Evolutionary conservation across 2,888 invertebrate genomes (phyloP).

Genomic region (Scrobipalpa atriplicella): DNA sequence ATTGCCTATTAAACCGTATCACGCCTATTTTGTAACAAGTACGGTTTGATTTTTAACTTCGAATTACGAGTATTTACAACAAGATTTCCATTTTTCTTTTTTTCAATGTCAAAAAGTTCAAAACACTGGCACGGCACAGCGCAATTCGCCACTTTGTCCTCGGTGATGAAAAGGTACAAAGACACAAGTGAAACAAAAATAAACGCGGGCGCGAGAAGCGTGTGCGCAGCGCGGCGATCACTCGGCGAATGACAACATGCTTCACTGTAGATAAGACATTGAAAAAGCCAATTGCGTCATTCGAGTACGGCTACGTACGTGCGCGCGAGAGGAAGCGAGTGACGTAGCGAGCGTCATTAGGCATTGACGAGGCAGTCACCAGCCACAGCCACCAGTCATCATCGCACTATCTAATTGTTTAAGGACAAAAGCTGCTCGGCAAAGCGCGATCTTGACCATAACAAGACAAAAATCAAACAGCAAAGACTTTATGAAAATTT

Average conservation of each 20-base stretch:
- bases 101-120: slow-evolving; percentile 71
- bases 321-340: slow-evolving; percentile 71
- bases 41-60: no score
- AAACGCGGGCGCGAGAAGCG: slow-evolving; percentile 57
- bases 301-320: slow-evolving; percentile 76
- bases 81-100: no score
- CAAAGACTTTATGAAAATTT: not conserved
- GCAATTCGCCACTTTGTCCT: slow-evolving; percentile 77
- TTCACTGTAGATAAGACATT: slow-evolving; percentile 81
- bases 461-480: not conserved
- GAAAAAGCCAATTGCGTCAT: slow-evolving; percentile 83
- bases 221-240: slow-evolving; percentile 74
- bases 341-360: slow-evolving; percentile 76
- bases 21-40: not conserved
- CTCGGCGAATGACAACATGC: slow-evolving; percentile 79
- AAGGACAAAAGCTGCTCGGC: slow-evolving; percentile 34
- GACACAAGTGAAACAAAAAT: slow-evolving; percentile 73
- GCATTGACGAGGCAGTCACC: slow-evolving; percentile 46
- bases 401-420: slow-evolving; percentile 58
- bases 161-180: slow-evolving; percentile 71
- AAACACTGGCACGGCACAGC: slow-evolving; percentile 73
- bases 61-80: no score
- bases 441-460: slow-evolving; percentile 11
- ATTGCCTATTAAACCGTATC: not conserved
- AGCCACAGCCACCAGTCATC: slow-evolving; percentile 57